phyloP scores from a whole-genome alignment of 2,113 vertebrate species.

The Orycteropus afer region DNA sequence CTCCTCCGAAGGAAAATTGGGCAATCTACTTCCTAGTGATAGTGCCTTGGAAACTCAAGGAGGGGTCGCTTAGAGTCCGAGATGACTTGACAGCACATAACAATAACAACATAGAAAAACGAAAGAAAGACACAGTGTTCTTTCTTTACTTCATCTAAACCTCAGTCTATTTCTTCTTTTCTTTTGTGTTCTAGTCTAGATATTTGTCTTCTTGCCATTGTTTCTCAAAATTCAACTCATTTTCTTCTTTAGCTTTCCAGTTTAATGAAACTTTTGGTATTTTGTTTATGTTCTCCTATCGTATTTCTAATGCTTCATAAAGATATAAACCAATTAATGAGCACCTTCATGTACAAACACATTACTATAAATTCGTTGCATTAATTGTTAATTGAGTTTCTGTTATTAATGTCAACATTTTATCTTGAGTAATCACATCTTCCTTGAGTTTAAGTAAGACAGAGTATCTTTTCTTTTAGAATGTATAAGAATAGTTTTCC shows the following conservation, averaged over 20 bases:
- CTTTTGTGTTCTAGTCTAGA: neutral
- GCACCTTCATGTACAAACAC: neutral
- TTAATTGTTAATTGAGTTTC: neutral
- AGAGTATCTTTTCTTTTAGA: neutral
- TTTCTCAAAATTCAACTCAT: neutral
- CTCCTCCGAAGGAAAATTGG: no score
- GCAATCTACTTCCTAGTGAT: no score
- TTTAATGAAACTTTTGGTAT: neutral
- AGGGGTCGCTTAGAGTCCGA: no score
- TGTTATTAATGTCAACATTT: neutral
- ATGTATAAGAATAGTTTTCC: neutral
- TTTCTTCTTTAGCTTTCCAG: neutral
- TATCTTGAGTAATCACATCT: neutral
- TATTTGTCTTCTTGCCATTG: neutral
- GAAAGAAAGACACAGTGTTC: neutral
- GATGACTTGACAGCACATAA: no score
- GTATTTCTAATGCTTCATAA: neutral
- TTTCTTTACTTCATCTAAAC: neutral
- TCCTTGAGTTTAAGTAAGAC: neutral
- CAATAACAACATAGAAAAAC: no score
- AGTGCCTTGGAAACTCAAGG: no score
- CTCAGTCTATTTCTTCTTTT: neutral
- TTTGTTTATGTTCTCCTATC: neutral
- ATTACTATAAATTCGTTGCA: neutral
- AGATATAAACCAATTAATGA: neutral